These are phyloP conservation scores for Collichthys lucidus DNA, from an alignment of 2,113 vertebrate species.

Conservation along the genomic window DNA sequence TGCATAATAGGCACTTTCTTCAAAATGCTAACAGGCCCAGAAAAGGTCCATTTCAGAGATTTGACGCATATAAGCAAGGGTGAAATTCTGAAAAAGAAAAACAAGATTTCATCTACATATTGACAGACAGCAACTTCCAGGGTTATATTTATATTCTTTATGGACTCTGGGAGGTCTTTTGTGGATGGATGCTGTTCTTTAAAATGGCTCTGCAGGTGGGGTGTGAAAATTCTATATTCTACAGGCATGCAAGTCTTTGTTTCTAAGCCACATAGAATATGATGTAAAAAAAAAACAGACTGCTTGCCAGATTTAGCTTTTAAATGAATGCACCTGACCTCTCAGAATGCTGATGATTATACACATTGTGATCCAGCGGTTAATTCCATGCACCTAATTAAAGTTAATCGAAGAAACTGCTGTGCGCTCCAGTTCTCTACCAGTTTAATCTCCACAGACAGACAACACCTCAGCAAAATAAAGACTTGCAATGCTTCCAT, in stretches of 20 bases:
- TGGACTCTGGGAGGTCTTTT: not conserved
- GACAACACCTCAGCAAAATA: slow-evolving; percentile 10
- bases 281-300: not conserved
- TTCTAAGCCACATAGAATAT: not conserved
- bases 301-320: not conserved
- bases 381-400: slow-evolving; percentile 13
- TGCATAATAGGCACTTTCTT: slow-evolving; percentile 79
- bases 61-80: slow-evolving; percentile 55
- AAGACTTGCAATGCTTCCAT: not conserved
- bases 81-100: slow-evolving; percentile 32
- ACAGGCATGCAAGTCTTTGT: not conserved
- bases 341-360: not conserved
- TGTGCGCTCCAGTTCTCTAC: not conserved
- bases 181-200: not conserved
- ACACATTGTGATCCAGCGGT: not conserved
- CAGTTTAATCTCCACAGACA: slow-evolving; percentile 1
- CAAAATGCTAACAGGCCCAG: slow-evolving; percentile 81
- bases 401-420: slow-evolving; percentile 25
- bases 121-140: slow-evolving; percentile 18
- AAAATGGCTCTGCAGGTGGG: not conserved
- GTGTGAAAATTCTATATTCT: not conserved
- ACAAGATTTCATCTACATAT: slow-evolving; percentile 44
- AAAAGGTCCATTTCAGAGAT: slow-evolving; percentile 79
- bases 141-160: not conserved
- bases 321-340: not conserved